These are phyloP conservation scores for Hystrix cristata DNA, from an alignment of 2,113 vertebrate genomes.

Conservation along the genomic window DNA sequence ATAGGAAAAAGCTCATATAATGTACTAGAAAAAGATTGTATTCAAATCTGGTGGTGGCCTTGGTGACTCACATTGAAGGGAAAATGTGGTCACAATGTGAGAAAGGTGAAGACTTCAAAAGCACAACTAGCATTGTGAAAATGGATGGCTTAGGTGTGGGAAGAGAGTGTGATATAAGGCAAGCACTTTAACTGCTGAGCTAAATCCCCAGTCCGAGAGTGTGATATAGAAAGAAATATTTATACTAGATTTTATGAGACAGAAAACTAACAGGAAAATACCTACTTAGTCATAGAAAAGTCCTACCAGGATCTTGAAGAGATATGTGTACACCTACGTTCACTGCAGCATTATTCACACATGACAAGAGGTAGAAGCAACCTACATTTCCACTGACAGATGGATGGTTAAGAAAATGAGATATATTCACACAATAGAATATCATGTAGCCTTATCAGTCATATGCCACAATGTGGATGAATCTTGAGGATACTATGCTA, in stretches of 20 bases:
- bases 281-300: neutral
- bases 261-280: slow-evolving; percentile 40
- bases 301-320: slow-evolving; percentile 38
- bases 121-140: slow-evolving; percentile 41
- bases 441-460: neutral
- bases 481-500: slow-evolving; percentile 4
- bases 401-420: slow-evolving; percentile 31
- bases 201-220: no score
- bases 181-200: no score
- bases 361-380: slow-evolving; percentile 14
- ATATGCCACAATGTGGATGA: slow-evolving; percentile 12
- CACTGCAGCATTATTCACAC: slow-evolving; percentile 28
- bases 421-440: neutral
- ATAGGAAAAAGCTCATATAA: slow-evolving; percentile 30
- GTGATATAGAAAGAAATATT: slow-evolving; percentile 11
- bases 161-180: neutral
- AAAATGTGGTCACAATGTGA: slow-evolving; percentile 38
- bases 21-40: slow-evolving; percentile 53
- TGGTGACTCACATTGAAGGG: slow-evolving; percentile 14
- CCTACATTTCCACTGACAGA: neutral
- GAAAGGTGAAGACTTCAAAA: slow-evolving; percentile 24
- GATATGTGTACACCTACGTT: neutral
- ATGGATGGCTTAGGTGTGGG: neutral
- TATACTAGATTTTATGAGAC: slow-evolving; percentile 50
- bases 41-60: neutral